These are phyloP conservation scores for Dolichallabes microphthalmus DNA, from an alignment of 2,113 vertebrate species.

Conservation along the genomic window DNA sequence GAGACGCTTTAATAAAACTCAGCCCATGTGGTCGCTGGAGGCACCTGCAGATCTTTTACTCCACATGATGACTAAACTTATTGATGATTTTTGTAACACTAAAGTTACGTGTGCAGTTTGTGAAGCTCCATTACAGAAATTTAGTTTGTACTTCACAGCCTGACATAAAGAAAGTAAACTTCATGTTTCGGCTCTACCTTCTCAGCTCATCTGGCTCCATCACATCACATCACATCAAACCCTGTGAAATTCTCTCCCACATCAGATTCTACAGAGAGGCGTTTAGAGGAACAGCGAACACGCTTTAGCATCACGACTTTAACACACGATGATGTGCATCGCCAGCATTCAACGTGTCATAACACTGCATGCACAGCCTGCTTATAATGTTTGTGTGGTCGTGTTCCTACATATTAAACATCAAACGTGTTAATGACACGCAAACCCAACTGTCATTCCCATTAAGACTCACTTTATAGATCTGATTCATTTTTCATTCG, in stretches of 20 bases:
- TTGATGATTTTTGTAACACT: neutral
- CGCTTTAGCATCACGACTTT: neutral
- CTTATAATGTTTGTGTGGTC: neutral
- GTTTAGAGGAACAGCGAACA: neutral
- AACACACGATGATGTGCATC: neutral
- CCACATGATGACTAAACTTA: neutral
- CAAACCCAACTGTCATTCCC: too few species aligned
- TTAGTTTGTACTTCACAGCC: neutral
- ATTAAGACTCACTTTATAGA: neutral
- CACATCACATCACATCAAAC: neutral
- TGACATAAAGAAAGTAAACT: neutral
- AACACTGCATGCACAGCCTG: neutral
- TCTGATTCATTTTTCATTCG: neutral
- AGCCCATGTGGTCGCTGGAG: neutral
- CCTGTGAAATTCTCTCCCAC: neutral
- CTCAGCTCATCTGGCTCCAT: neutral
- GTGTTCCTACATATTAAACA: constrained; percentile 5
- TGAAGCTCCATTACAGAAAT: neutral
- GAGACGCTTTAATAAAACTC: constrained; percentile 13
- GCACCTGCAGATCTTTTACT: neutral
- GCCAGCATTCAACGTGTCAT: neutral
- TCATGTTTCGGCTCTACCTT: neutral
- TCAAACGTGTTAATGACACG: neutral
- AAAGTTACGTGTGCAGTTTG: neutral
- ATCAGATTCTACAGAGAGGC: neutral